Conservation (phyloP, 2,797 vertebrate genomes). For the Limosa lapponica region DNA sequence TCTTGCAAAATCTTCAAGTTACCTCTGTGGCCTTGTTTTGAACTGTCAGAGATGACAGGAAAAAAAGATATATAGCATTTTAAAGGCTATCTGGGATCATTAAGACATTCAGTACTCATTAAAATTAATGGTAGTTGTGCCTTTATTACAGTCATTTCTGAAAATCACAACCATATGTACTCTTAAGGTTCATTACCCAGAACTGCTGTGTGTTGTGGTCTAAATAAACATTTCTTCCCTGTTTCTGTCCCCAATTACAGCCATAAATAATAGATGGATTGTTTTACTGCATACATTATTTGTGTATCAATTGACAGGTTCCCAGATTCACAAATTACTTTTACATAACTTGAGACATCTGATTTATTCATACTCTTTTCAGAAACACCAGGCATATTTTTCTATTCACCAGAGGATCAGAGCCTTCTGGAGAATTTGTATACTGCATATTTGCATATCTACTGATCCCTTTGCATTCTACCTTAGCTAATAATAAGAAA, state of each 20-base stretch:
- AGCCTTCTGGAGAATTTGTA: constrained; percentile 7
- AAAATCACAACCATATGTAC: not conserved
- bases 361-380: constrained; percentile 41
- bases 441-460: not conserved
- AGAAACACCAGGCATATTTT: not conserved
- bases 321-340: constrained; percentile 5
- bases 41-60: not conserved
- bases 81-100: not conserved
- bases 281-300: not conserved
- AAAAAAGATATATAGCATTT: not conserved
- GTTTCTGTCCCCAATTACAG: not conserved
- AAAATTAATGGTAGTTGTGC: not conserved
- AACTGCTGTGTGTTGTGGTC: not conserved
- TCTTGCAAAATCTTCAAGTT: not conserved
- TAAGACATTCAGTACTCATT: not conserved
- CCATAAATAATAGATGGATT: constrained; percentile 1
- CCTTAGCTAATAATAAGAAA: not conserved
- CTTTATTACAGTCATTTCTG: not conserved
- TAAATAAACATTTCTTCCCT: constrained; percentile 4
- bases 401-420: not conserved
- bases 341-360: not conserved
- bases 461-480: not conserved
- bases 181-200: not conserved
- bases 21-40: not conserved
- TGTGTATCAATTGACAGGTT: not conserved